These are phyloP conservation scores for Ferdinandea cuprea DNA, from an alignment of 2,888 invertebrate species.

Conservation along the genomic window DNA sequence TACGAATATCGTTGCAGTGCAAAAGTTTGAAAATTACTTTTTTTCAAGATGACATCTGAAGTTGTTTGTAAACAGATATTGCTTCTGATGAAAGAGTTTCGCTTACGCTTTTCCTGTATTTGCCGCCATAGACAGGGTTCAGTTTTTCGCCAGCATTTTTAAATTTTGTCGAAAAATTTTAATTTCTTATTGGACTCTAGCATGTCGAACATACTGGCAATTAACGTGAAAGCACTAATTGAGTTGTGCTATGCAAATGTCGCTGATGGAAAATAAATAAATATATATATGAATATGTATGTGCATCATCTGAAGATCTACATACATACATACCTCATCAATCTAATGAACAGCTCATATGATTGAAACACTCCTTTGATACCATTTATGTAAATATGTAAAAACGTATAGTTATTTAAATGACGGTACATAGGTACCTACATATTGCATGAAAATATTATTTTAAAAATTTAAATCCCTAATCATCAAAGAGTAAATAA, in stretches of 20 bases:
- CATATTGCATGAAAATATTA: no score
- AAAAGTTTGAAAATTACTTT: conserved; percentile 80
- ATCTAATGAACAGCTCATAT: conserved; percentile 35
- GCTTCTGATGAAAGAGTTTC: conserved; percentile 73
- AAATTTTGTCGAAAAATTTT: conserved; percentile 60
- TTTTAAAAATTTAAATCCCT: no score
- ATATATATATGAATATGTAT: conserved; percentile 8
- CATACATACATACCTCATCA: conserved; percentile 39
- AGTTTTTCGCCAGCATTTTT: conserved; percentile 41
- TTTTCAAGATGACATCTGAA: conserved; percentile 82
- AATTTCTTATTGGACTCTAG: conserved; percentile 55
- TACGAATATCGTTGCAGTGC: conserved; percentile 67
- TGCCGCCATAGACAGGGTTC: conserved; percentile 2
- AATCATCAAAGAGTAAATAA: no score
- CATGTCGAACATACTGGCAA: conserved; percentile 57
- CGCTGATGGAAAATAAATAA: neutral
- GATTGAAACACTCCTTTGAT: conserved; percentile 16
- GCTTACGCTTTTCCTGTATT: conserved; percentile 41
- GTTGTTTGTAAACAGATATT: conserved; percentile 82
- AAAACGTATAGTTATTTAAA: no score
- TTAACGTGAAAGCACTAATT: conserved; percentile 71
- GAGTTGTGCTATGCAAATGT: conserved; percentile 23
- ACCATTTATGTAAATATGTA: no score
- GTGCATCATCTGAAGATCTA: conserved; percentile 14
- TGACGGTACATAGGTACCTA: no score